Evolutionary conservation across 2,113 vertebrate genomes (phyloP).

Genomic region (Willisornis vidua): DNA sequence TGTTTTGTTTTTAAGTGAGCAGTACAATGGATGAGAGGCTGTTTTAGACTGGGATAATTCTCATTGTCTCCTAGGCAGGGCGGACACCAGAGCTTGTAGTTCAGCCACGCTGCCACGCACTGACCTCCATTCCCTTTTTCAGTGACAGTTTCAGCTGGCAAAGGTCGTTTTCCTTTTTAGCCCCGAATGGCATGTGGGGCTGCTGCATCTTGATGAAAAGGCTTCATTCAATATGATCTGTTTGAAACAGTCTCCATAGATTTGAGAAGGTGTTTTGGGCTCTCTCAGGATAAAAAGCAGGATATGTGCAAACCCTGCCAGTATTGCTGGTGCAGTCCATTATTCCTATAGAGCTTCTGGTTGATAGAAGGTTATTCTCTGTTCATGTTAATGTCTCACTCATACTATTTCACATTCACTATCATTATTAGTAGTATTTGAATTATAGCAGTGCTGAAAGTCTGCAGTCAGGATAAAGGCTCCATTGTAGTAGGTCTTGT

Average conservation of each 20-base stretch:
- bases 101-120: fast-evolving
- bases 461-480: conserved; percentile 49
- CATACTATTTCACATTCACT: neutral
- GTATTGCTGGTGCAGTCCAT: neutral
- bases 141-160: neutral
- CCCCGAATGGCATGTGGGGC: neutral
- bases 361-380: neutral
- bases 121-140: neutral
- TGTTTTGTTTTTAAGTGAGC: neutral
- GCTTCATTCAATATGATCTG: neutral
- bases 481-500: conserved; percentile 11
- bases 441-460: conserved; percentile 32
- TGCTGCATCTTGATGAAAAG: neutral
- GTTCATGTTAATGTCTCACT: neutral
- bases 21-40: neutral
- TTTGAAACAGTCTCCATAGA: neutral
- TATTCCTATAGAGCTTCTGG: neutral
- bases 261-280: neutral
- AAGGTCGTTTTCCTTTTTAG: neutral
- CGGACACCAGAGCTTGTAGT: neutral
- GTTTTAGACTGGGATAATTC: neutral
- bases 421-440: neutral
- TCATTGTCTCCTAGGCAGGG: neutral
- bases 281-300: neutral
- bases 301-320: neutral